Conservation (phyloP, 2,113 vertebrate genomes). For the Zosterops hypoxanthus region DNA sequence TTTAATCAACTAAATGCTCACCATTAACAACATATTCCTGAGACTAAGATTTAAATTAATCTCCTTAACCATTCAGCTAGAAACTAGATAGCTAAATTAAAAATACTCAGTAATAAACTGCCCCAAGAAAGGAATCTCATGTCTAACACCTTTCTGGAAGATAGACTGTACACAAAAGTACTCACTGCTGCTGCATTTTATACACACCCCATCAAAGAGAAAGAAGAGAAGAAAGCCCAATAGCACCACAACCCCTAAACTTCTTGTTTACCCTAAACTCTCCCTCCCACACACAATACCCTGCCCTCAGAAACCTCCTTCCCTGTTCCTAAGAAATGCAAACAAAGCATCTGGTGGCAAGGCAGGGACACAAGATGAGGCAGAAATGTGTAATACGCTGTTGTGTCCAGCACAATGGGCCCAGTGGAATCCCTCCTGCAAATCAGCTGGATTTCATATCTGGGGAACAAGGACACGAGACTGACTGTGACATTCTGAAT, state of each 20-base stretch:
- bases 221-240: background rate
- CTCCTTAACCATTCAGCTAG: background rate
- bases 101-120: background rate
- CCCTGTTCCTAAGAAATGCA: background rate
- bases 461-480: accelerated
- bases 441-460: background rate
- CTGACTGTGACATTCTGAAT: background rate
- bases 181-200: background rate
- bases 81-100: background rate
- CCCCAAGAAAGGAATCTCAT: background rate
- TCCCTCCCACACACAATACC: accelerated
- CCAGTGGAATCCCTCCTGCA: background rate
- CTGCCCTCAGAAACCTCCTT: background rate
- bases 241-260: background rate
- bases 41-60: background rate
- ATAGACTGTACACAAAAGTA: background rate
- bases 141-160: background rate
- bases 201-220: accelerated
- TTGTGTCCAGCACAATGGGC: background rate
- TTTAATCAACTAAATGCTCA: background rate
- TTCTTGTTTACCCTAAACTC: background rate
- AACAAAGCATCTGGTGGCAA: background rate
- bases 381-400: background rate
- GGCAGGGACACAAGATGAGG: background rate
- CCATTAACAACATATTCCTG: background rate